These are phyloP conservation scores for Pristionchus entomophagus DNA, from an alignment of 2,888 invertebrate genomes.

Conservation along the genomic window DNA sequence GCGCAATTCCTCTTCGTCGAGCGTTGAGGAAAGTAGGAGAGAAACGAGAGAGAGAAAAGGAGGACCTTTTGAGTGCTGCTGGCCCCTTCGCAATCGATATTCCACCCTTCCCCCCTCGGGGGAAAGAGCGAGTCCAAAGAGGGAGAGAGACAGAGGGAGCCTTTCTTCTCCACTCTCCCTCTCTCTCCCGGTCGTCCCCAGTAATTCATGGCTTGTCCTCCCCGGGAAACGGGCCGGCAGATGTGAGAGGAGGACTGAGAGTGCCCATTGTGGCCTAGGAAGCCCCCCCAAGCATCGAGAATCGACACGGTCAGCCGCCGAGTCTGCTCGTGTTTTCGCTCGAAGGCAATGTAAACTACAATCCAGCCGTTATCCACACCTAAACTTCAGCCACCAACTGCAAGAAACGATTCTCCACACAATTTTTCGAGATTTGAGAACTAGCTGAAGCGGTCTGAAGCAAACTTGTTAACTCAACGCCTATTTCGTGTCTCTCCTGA, in stretches of 20 bases:
- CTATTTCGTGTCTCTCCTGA: no score
- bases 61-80: constrained; percentile 29
- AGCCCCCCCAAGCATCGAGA: no score
- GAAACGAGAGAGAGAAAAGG: background rate
- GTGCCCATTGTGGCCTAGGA: background rate
- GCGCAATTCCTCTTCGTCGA: background rate
- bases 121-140: background rate
- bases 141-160: background rate
- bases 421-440: no score
- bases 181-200: no score
- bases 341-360: background rate
- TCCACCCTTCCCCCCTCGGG: background rate
- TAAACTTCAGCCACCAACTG: no score
- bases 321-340: no score
- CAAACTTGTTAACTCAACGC: no score
- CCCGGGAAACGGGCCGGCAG: constrained; percentile 9
- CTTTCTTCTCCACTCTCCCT: background rate
- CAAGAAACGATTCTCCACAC: no score
- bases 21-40: background rate
- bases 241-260: constrained; percentile 5
- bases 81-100: constrained; percentile 9
- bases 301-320: no score
- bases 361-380: no score
- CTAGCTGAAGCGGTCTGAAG: no score
- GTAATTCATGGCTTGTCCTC: constrained; percentile 25